A percentile compares a stretch with the other conserved stretches of the same genome.
These are phyloP conservation scores for Lepidonotus clava DNA, from an alignment of 2,888 invertebrate genomes.

Conservation along the genomic window DNA sequence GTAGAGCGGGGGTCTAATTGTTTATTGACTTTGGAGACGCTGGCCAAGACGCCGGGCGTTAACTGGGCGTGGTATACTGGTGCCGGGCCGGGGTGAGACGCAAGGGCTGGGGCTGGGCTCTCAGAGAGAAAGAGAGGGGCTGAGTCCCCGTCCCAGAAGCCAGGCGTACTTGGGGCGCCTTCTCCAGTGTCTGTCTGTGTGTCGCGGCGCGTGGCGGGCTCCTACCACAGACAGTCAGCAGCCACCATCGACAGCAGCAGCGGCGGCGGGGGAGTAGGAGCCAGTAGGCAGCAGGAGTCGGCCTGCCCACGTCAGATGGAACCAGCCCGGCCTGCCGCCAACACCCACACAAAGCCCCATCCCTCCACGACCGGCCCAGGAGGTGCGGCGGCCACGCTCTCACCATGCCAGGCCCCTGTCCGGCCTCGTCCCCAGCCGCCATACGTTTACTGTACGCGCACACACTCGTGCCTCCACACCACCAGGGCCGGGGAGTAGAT, in stretches of 20 bases:
- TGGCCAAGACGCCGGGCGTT: background rate
- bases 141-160: background rate
- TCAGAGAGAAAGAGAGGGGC: background rate
- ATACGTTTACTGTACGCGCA: no score
- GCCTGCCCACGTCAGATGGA: slow-evolving; percentile 12
- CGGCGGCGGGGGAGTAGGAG: background rate
- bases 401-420: no score
- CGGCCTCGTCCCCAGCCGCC: no score
- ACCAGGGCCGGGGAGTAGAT: no score
- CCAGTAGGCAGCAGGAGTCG: background rate
- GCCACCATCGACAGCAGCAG: no score
- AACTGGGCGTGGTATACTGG: background rate
- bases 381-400: no score
- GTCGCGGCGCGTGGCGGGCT: background rate
- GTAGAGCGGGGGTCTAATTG: background rate
- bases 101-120: no score
- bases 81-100: background rate
- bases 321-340: background rate
- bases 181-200: background rate
- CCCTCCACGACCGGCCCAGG: background rate
- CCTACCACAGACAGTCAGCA: background rate
- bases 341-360: background rate
- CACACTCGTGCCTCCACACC: no score
- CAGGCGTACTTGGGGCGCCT: background rate
- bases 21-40: slow-evolving; percentile 27